Base-by-base conservation (phyloP, 2,113 vertebrate species). In the Tichodroma muraria region DNA sequence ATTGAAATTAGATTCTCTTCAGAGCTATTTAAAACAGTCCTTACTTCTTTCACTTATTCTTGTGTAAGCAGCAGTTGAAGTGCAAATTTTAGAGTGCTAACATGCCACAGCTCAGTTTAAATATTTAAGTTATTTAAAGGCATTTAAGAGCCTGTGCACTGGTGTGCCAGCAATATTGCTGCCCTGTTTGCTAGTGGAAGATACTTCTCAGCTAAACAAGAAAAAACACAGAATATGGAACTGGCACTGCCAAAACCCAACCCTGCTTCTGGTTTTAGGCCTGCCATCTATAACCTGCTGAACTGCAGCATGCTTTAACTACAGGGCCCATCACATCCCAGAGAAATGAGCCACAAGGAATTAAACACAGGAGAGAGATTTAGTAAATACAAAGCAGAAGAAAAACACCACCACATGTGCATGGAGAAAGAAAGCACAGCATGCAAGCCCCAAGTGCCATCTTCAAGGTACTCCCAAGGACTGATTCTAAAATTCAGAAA, bases 371-470 rank as follows among this genome's bases (percentile, higher is more conserved):
- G 18, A 71, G 33, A 87, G 66, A 66, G 53, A 76, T 70, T 96
- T 37, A 83, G 63, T 54, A 72, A 95, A 75, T 65, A 94, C 15
- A 75, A 49, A 95, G 81, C n/a, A 49, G 86, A 89, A 88, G 76
- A 2, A 60, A 71, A 92, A 82, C 70, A 61, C 40, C 33, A 42
- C 42, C 40, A 84, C 35, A 25, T 16, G 79, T 80, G 82, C 49
- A 73, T 10, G 61, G 92, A 93, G 80, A 83, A 89, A 90, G 63
- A 71, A 92, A 95, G 82, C 30, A 42, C 78, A 94, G 82, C 95
- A 91, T 94, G 96, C 96, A 95, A 78, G 88, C n/a, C 80, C 92
- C 78, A 73, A 49, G 77, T 22, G 44, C 83, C 63, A 83, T 33
- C 87, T 59, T 71, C 85, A 86, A 59, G 24, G 59, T 44, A 54